Evolutionary conservation across 2,113 vertebrate species (phyloP), one percentile per base, ranked within the genome.

Genomic region (Gorsachius goisagi): DNA sequence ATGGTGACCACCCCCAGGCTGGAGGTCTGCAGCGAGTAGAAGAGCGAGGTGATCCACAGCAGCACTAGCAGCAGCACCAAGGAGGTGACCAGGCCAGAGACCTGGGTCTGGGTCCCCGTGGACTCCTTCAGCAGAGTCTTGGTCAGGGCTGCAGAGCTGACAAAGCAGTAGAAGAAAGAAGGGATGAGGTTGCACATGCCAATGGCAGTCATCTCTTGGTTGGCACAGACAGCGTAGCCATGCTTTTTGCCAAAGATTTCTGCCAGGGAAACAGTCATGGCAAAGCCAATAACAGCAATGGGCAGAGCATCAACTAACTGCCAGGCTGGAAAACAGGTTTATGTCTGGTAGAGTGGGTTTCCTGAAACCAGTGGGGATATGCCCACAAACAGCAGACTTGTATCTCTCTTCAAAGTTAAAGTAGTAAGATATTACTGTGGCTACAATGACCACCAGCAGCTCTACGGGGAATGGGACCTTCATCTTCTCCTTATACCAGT

Each of bases 1-100:
- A 99, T 97, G 16, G 99, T 99, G 88, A 99, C 98, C 78, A 99
- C 98, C 0, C 98, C 99, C 58, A 99, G 90, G 41, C 99, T 98
- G 47, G 98, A 99, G 41, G 52, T 97, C 53, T 97, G 97, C 6
- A 97, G 86, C 0, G 93, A 97, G 81, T 96, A 97, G 86, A 98
- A 98, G 58, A 98, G 97, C 0, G 96, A 96, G 4, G 96, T 79
- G 9, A 98, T 89, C 94, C 96, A 97, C 77, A 98, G 90, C 84
- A 98, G 87, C 85, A 98, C 97, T 16, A 98, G 91, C 66, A 98
- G 93, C 84, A 98, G 89, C 53, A 98, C 97, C 73, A 93, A 27
- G 7, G 97, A 97, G 55, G 95, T 97, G 88, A 98, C 76, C 69
- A 97, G 84, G 45, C 97, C 85, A 0, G 94, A 98, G 19, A 98